Conservation (phyloP, 2,888 invertebrate genomes). For the Dexiosoma caninum region DNA sequence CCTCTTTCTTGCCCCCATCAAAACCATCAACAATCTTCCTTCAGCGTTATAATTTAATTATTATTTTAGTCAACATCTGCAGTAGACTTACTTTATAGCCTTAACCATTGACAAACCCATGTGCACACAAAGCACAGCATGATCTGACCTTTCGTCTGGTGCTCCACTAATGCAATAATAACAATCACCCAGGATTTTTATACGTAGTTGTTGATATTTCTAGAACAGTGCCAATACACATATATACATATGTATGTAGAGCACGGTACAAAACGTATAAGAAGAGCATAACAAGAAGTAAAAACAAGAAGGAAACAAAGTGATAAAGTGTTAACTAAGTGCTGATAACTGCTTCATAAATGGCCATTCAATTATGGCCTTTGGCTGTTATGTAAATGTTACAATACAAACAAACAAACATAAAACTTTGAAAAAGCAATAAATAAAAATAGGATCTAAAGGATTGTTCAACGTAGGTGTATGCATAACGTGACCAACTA, state of each 20-base stretch:
- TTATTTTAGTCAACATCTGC: constrained; percentile 10
- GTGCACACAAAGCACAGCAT: constrained; percentile 94
- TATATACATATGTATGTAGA: background rate
- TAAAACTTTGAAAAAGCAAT: background rate
- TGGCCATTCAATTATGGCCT: constrained; percentile 60
- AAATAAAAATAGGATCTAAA: constrained; percentile 10
- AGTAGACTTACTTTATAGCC: constrained; percentile 89
- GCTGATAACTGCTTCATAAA: constrained; percentile 56
- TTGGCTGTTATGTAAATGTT: constrained; percentile 47
- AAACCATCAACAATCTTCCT: constrained; percentile 6
- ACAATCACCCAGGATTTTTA: constrained; percentile 97
- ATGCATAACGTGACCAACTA: constrained; percentile 25
- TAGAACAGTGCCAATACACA: constrained; percentile 71
- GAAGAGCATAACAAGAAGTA: constrained; percentile 20
- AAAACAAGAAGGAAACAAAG: constrained; percentile 22
- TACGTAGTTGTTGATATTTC: constrained; percentile 95
- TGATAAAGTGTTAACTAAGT: constrained; percentile 59
- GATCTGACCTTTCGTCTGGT: constrained; percentile 92
- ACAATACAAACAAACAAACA: constrained; percentile 21
- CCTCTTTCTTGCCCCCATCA: background rate
- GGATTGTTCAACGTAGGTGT: background rate
- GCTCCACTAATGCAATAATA: constrained; percentile 99
- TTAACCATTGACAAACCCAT: constrained; percentile 98
- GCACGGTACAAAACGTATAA: background rate
- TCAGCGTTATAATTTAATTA: background rate